Percentiles rank a stretch among this genome's conserved stretches.
phyloP scores from a whole-genome alignment of 2,797 vertebrate genomes.

The Allobates femoralis region DNA sequence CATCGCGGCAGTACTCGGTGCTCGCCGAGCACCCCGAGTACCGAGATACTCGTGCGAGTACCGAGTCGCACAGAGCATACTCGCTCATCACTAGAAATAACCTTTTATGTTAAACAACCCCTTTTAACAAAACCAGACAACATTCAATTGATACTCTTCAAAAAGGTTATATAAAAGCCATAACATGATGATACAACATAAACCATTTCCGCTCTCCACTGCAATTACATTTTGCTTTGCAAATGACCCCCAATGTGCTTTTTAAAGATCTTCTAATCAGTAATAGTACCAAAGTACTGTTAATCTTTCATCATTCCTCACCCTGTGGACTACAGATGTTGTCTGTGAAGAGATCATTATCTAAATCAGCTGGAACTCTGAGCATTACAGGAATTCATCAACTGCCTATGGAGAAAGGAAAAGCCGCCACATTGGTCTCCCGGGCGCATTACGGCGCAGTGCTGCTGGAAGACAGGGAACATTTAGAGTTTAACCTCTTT shows the following conservation, averaged over 20 bases:
- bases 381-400: slow-evolving; percentile 75
- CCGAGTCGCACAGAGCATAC: not conserved
- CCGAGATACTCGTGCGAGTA: too few relatives aligned
- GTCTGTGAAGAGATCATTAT: slow-evolving; percentile 71
- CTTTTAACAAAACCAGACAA: not conserved
- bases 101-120: not conserved
- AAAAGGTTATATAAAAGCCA: not conserved
- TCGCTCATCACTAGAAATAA: not conserved
- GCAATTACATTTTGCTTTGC: not conserved
- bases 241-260: slow-evolving; percentile 16
- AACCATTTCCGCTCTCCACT: not conserved
- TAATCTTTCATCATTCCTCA: slow-evolving; percentile 49
- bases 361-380: slow-evolving; percentile 66
- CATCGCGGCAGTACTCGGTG: too few relatives aligned
- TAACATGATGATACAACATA: not conserved
- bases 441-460: not conserved
- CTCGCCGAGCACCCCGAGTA: too few relatives aligned
- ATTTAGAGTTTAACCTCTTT: slow-evolving; percentile 37
- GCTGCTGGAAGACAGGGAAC: slow-evolving; percentile 18
- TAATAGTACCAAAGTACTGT: slow-evolving; percentile 38
- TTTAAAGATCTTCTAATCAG: slow-evolving; percentile 33
- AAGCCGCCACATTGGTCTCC: slow-evolving; percentile 58
- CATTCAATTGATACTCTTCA: not conserved
- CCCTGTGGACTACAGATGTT: slow-evolving; percentile 59
- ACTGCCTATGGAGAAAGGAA: slow-evolving; percentile 71